phyloP scores from a whole-genome alignment of 2,888 invertebrate genomes.

The Trichopoda pennipes region DNA sequence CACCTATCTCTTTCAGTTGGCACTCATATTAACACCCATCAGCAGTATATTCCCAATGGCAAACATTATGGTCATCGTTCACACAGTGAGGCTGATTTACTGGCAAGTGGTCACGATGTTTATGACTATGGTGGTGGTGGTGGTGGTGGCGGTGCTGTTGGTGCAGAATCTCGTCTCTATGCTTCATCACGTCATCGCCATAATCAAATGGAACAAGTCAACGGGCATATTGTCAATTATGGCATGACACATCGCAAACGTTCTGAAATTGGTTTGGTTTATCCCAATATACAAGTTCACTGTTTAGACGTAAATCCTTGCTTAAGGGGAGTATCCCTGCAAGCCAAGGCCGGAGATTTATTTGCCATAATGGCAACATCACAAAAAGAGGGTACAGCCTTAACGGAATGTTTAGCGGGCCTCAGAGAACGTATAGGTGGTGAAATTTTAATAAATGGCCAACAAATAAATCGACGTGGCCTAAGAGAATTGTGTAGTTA shows the following conservation, averaged over 20 bases:
- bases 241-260: slow-evolving; percentile 76
- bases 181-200: slow-evolving; percentile 74
- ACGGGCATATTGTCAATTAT: slow-evolving; percentile 68
- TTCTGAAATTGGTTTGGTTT: slow-evolving; percentile 79
- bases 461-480: slow-evolving; percentile 87
- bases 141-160: slow-evolving; percentile 77
- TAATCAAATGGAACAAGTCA: slow-evolving; percentile 63
- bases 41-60: slow-evolving; percentile 77
- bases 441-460: slow-evolving; percentile 93
- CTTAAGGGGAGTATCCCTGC: slow-evolving; percentile 86
- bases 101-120: slow-evolving; percentile 82
- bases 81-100: slow-evolving; percentile 92
- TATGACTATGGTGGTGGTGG: slow-evolving; percentile 70
- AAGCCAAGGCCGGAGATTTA: slow-evolving; percentile 94
- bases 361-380: slow-evolving; percentile 94
- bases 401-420: slow-evolving; percentile 93
- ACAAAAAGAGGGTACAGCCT: slow-evolving; percentile 91
- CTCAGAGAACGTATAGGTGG: slow-evolving; percentile 86
- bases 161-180: slow-evolving; percentile 78
- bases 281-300: slow-evolving; percentile 81
- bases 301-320: slow-evolving; percentile 93
- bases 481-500: slow-evolving; percentile 87
- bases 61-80: slow-evolving; percentile 84
- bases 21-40: slow-evolving; percentile 75
- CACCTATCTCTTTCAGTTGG: slow-evolving; percentile 71